Evolutionary conservation across 2,797 vertebrate genomes (phyloP).

Genomic region (Momotus momota): DNA sequence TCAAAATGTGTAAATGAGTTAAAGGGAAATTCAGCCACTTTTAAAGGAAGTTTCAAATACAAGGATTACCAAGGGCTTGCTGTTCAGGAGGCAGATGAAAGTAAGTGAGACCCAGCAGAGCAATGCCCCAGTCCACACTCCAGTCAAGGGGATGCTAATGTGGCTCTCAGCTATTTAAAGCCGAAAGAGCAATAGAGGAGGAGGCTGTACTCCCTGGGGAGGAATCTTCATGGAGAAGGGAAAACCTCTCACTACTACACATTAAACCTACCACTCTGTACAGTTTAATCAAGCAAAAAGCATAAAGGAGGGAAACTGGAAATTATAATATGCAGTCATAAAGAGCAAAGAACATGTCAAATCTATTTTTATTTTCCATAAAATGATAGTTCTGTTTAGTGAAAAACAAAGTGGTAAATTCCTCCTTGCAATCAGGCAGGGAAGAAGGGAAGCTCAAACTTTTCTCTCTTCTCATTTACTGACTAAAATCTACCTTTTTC

Average conservation of each 20-base stretch:
- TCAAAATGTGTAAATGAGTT: not conserved
- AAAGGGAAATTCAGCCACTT: not conserved
- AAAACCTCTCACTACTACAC: not conserved
- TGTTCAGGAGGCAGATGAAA: conserved; percentile 35
- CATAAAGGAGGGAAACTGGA: not conserved
- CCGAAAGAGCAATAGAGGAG: not conserved
- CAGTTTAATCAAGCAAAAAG: not conserved
- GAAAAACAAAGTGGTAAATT: not conserved
- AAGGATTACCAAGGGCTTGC: conserved; percentile 10
- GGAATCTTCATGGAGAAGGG: not conserved
- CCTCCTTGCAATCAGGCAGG: not conserved
- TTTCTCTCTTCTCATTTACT: not conserved
- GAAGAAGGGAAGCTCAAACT: not conserved
- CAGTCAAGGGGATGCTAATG: not conserved
- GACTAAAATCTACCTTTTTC: not conserved
- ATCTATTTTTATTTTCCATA: not conserved
- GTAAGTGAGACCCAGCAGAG: not conserved
- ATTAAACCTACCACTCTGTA: not conserved
- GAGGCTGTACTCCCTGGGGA: not conserved
- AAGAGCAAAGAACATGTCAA: not conserved
- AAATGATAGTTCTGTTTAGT: not conserved
- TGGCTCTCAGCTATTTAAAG: not conserved
- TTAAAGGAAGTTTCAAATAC: not conserved
- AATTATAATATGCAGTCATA: not conserved
- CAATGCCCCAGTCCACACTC: not conserved